Percentiles rank a stretch among this genome's conserved stretches.
Conservation (phyloP, 2,888 invertebrate genomes). For the Hirtodrosophila confusa region DNA sequence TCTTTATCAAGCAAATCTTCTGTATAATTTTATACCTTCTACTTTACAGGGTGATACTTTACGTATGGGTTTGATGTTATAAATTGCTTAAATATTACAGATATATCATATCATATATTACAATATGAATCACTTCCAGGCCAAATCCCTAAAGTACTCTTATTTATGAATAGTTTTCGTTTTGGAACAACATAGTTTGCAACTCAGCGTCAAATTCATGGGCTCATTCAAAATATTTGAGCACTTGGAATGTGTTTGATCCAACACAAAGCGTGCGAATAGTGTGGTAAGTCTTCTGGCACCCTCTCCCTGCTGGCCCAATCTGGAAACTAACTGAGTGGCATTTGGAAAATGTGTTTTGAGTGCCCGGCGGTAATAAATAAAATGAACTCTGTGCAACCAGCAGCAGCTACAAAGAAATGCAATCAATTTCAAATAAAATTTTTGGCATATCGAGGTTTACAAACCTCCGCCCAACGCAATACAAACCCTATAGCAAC, state of each 20-base stretch:
- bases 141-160: no score
- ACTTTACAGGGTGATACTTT: no score
- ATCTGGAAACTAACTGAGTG: conserved; percentile 35
- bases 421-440: conserved; percentile 78
- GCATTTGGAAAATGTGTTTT: conserved; percentile 71
- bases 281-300: conserved; percentile 44
- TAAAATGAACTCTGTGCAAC: conserved; percentile 60
- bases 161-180: no score
- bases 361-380: conserved; percentile 73
- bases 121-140: no score
- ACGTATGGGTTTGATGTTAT: no score
- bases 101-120: no score
- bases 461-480: conserved; percentile 13
- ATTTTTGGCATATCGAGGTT: conserved; percentile 78
- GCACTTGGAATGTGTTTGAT: conserved; percentile 71
- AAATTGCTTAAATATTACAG: no score
- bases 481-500: neutral
- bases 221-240: conserved; percentile 38
- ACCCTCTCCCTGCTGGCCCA: neutral
- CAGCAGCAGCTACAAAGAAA: conserved; percentile 69
- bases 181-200: conserved; percentile 16
- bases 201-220: conserved; percentile 13
- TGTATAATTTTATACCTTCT: no score
- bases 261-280: conserved; percentile 73
- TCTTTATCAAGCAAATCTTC: no score